Base-by-base conservation (phyloP, 2,888 invertebrate species). In the Caradrina kadenii region DNA sequence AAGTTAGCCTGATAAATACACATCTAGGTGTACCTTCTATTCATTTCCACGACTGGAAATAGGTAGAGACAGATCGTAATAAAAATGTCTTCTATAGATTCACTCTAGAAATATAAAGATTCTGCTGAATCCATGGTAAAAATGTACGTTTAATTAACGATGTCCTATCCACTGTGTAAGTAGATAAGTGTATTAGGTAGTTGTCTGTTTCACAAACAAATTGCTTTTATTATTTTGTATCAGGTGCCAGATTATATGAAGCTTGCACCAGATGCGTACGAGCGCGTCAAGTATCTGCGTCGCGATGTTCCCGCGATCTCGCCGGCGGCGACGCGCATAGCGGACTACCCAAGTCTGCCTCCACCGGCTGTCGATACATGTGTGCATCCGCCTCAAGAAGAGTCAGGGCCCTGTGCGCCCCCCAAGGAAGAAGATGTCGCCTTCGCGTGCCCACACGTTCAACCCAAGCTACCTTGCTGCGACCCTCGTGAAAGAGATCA, bases 181-280 rank as follows among this genome's bases (percentile, higher is more conserved):
- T 8, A n/a, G n/a, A n/a, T n/a, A n/a, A n/a, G 35, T 35, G 8
- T 8, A 35, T 0, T 7, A 35, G 35, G 8, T 31, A 31, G 7
- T 4, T 31, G 7, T 7, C 31, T 31, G n/a, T 17, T 4, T 4
- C 45, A 45, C 13, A 31, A 54, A 15, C 49, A 17, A 17, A 71
- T 39, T 15, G 4, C 3, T 49, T 2, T 19, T 5, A n/a, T 55
- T 26, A 54, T 65, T 54, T n/a, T n/a, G 26, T 48, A 17, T 4
- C 73, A 95, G 95, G 79, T 91, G 1, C 94, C 94, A 49, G 94
- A 94, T 0, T 88, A 91, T 81, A 95, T 95, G 95, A 92, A 92
- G 17, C 82, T 95, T 4, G 67, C 91, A 1, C 82, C 90, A 0
- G 93, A 94, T 75, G 94, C 92, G 1, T 95, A 92, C 78, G 93